These are phyloP conservation scores for Falco concolor DNA, from an alignment of 2,797 vertebrate genomes.

Conservation along the genomic window DNA sequence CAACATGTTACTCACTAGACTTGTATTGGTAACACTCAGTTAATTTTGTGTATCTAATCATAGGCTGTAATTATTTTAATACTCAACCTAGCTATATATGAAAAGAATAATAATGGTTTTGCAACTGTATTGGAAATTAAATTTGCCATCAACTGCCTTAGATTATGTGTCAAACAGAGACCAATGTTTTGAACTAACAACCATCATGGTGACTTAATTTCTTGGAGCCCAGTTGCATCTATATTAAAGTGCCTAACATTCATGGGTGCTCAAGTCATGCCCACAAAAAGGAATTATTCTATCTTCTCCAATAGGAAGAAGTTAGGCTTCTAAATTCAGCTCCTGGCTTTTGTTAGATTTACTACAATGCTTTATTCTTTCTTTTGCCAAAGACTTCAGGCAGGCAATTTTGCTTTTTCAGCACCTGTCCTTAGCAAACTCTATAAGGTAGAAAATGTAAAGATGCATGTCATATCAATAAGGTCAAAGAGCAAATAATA, in stretches of 20 bases:
- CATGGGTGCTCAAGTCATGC: neutral
- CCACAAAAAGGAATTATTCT: neutral
- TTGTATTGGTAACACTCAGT: neutral
- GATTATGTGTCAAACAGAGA: accelerated
- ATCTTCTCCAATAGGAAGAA: neutral
- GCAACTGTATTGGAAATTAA: neutral
- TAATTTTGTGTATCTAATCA: neutral
- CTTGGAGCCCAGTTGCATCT: neutral
- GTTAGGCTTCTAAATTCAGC: neutral
- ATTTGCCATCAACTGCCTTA: neutral
- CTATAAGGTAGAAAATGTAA: neutral
- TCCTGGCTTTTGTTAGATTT: neutral
- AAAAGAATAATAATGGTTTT: neutral
- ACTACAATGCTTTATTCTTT: neutral
- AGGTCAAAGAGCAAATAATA: neutral
- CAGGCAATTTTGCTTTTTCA: neutral
- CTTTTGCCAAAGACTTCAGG: neutral
- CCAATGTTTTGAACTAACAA: neutral
- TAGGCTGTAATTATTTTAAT: neutral
- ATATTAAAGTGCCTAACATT: neutral
- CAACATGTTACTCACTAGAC: neutral
- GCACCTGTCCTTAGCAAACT: neutral
- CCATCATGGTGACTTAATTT: neutral
- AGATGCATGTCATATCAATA: neutral
- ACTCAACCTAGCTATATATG: neutral